Evolutionary conservation across 2,797 vertebrate species (phyloP), one percentile per base, ranked within the genome.

Genomic region (Taenioides sp.): DNA sequence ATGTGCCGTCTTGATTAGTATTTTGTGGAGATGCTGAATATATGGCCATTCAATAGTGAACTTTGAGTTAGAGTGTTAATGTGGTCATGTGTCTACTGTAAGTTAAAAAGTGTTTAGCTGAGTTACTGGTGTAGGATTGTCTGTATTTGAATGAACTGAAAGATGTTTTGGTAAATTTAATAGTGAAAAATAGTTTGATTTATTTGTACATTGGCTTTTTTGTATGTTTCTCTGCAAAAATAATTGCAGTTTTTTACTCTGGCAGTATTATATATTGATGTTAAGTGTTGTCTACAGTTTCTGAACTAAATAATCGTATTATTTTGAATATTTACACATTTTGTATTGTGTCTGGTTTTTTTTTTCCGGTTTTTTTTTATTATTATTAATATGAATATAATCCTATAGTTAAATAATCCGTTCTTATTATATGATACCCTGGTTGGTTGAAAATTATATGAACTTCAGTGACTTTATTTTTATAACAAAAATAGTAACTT

Each of bases 221-320:
- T n/a, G 11, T 20, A 50, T 75, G 49, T 67, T 73, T 73, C 74
- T 81, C 34, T 80, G 77, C 81, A 70, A 3, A 81, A 74, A 7
- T 49, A 49, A 82, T 74, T 67, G 55, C 57, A 34, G 17, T 78
- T 70, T 1, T 68, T 67, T 79, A 91, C 77, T 77, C 67, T 80
- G 67, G 57, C 88, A 92, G 88, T 92, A 90, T 92, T 93, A 91
- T 79, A 70, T 84, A 60, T 49, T 64, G 47, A 75, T 50, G 74
- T 69, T 50, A 22, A 54, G 37, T 84, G 4, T 69, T 85, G 88
- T 88, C 81, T 84, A 81, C 78, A 83, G 80, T 77, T 78, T 63
- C 75, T 67, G 68, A 9, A 52, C 69, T 72, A 68, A 79, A 82
- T 9, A 37, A 20, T 80, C 65, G 74, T 76, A 84, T 63, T 78